phyloP scores from a whole-genome alignment of 2,113 vertebrate species.

The Chiloscyllium plagiosum region DNA sequence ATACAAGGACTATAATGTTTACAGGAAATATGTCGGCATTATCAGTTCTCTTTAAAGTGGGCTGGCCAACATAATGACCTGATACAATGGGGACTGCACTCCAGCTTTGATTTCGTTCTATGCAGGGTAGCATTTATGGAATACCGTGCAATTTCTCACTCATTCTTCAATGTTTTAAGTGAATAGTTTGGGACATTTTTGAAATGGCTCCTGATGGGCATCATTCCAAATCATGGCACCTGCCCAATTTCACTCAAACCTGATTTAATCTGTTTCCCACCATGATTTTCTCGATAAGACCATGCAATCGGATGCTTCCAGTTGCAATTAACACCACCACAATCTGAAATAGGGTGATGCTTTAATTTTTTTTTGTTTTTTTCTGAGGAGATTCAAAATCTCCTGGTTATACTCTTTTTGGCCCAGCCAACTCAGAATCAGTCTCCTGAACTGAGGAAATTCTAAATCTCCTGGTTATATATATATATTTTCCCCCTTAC shows the following conservation, averaged over 20 bases:
- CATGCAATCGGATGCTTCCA: not conserved
- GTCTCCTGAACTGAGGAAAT: too few relatives aligned
- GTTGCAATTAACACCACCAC: not conserved
- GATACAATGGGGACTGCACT: not conserved
- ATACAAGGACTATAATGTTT: constrained; percentile 27
- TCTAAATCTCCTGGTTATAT: too few relatives aligned
- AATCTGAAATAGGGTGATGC: not conserved
- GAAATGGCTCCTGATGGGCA: not conserved
- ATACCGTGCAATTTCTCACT: not conserved
- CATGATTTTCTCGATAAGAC: not conserved
- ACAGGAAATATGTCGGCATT: not conserved
- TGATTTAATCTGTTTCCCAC: not conserved
- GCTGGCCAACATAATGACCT: not conserved
- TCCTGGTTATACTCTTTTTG: too few relatives aligned
- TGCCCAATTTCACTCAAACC: not conserved
- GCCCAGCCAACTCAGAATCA: too few relatives aligned
- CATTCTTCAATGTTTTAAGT: not conserved
- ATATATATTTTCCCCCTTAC: too few relatives aligned
- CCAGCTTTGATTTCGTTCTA: not conserved
- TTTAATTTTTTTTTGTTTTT: too few relatives aligned
- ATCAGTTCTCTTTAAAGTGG: not conserved
- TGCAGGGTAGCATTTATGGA: not conserved
- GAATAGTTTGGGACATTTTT: not conserved
- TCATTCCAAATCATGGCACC: not conserved
- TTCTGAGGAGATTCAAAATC: too few relatives aligned